A percentile compares a stretch with the other conserved stretches of the same genome.
phyloP scores from a whole-genome alignment of 2,797 vertebrate species.

The Sebastolobus alascanus region DNA sequence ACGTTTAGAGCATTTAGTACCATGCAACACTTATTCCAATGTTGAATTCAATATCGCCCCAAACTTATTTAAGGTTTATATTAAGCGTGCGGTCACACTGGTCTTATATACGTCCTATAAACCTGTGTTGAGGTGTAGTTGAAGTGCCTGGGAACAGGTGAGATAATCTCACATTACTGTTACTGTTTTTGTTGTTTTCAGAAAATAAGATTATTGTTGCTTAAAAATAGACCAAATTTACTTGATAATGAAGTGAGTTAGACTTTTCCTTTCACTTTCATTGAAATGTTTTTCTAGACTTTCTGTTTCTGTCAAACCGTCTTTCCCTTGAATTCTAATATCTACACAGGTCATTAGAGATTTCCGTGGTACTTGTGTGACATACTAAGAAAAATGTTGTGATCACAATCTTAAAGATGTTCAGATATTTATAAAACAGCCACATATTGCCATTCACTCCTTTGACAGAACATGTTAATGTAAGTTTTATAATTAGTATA shows the following conservation, averaged over 20 bases:
- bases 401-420: neutral
- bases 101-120: neutral
- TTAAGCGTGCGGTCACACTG: neutral
- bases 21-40: neutral
- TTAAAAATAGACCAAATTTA: neutral
- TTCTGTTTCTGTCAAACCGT: neutral
- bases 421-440: neutral
- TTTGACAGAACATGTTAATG: neutral
- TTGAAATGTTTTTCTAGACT: too few species aligned
- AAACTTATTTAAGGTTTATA: neutral
- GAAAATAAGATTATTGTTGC: neutral
- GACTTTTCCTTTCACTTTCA: neutral
- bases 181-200: neutral
- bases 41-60: neutral
- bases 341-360: neutral
- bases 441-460: neutral
- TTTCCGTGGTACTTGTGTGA: neutral
- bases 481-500: neutral
- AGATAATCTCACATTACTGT: neutral
- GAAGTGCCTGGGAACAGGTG: neutral
- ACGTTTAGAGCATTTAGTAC: neutral
- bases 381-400: neutral
- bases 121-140: neutral
- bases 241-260: neutral
- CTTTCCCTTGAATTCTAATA: neutral